Evolutionary conservation across 1,140 invertebrate species (phyloP).

Genomic region (Drosophila ironensis): DNA sequence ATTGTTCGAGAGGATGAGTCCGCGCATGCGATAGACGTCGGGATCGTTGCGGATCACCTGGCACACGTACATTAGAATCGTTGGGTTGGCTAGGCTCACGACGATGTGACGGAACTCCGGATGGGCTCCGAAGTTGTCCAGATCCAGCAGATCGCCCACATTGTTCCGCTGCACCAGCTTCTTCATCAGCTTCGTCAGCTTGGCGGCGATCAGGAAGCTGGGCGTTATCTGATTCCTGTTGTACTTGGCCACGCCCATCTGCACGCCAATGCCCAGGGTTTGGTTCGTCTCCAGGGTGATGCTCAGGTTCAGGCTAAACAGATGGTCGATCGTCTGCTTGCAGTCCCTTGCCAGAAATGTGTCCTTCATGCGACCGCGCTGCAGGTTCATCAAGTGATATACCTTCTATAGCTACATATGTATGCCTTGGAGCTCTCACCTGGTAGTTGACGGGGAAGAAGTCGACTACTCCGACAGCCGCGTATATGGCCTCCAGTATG

Average conservation of each 20-base stretch:
- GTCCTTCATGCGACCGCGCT: conserved; percentile 31
- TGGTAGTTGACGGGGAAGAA: conserved; percentile 54
- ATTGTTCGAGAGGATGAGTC: conserved; percentile 50
- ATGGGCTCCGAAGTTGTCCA: conserved; percentile 27
- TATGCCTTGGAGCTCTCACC: conserved; percentile 4
- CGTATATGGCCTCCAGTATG: conserved; percentile 41
- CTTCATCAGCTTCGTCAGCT: conserved; percentile 14
- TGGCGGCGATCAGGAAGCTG: conserved; percentile 27
- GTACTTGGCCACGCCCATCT: conserved; percentile 43
- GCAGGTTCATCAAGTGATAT: background rate
- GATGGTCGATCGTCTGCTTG: conserved; percentile 48
- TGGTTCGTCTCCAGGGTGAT: conserved; percentile 1
- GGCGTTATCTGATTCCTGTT: conserved; percentile 39
- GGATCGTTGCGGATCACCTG: conserved; percentile 40
- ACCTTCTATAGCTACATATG: background rate
- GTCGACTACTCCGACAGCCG: conserved; percentile 38
- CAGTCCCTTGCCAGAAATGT: conserved; percentile 47
- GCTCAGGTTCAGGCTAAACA: conserved; percentile 28
- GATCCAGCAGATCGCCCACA: conserved; percentile 31
- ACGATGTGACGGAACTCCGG: conserved; percentile 32
- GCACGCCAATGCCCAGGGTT: conserved; percentile 12
- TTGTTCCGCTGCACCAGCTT: conserved; percentile 25
- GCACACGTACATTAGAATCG: conserved; percentile 39
- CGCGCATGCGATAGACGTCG: conserved; percentile 31
- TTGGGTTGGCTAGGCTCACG: conserved; percentile 41